Evolutionary conservation across 1,140 invertebrate genomes (phyloP).

Genomic region (Drosophila guanche): DNA sequence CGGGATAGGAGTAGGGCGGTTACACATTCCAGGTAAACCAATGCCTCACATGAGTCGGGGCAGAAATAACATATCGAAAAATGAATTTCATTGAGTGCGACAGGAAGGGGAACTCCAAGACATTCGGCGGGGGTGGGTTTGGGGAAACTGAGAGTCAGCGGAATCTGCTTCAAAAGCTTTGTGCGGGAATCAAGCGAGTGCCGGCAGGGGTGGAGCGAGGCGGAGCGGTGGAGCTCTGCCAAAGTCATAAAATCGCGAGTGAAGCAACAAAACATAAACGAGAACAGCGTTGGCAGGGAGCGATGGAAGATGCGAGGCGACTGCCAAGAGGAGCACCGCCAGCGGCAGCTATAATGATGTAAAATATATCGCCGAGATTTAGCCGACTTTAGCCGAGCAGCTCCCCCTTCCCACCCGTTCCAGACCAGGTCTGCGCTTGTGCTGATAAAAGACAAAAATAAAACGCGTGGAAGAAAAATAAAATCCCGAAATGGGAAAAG

Average conservation of each 20-base stretch:
- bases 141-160: conserved; percentile 67
- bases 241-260: conserved; percentile 79
- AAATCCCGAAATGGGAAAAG: conserved; percentile 42
- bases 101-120: conserved; percentile 10
- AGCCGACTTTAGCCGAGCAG: conserved; percentile 38
- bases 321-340: conserved; percentile 25
- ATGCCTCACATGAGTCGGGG: conserved; percentile 37
- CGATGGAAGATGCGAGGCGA: conserved; percentile 13
- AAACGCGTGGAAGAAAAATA: conserved; percentile 25
- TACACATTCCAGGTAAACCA: conserved; percentile 61
- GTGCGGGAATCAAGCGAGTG: neutral
- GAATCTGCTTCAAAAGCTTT: conserved; percentile 73
- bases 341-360: conserved; percentile 74
- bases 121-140: neutral
- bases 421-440: conserved; percentile 66
- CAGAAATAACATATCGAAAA: conserved; percentile 79
- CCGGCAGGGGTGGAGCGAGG: neutral
- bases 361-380: conserved; percentile 80
- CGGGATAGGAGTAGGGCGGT: neutral
- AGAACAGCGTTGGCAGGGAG: conserved; percentile 20
- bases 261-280: conserved; percentile 74
- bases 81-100: conserved; percentile 70
- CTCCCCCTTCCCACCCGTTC: neutral
- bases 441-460: conserved; percentile 69
- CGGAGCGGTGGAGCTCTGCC: conserved; percentile 16